phyloP scores from a whole-genome alignment of 2,113 vertebrate genomes.

The Corythornis madagascariensis region DNA sequence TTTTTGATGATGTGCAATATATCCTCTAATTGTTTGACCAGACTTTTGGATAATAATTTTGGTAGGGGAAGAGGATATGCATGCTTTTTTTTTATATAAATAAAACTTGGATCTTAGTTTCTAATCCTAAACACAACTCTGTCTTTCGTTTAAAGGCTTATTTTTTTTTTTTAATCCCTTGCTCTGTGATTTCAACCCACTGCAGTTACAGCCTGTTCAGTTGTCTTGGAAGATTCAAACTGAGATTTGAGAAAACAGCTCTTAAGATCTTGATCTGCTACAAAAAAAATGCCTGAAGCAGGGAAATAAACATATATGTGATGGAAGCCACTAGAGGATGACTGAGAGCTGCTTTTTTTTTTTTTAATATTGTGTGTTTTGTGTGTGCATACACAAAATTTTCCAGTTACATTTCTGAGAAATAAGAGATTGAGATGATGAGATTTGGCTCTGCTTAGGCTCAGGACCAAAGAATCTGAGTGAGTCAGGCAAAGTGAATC shows the following conservation, averaged over 20 bases:
- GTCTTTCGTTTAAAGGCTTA: not conserved
- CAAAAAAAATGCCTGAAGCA: not conserved
- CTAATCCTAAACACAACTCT: not conserved
- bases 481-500: slow-evolving; percentile 15
- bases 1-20: slow-evolving; percentile 16
- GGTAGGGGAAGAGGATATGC: not conserved
- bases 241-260: not conserved
- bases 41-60: not conserved
- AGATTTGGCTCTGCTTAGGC: not conserved
- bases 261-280: not conserved
- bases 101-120: slow-evolving; percentile 11
- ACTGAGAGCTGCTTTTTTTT: not conserved
- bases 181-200: not conserved
- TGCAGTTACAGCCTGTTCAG: not conserved
- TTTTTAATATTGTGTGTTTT: not conserved
- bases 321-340: not conserved
- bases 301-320: not conserved
- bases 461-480: not conserved
- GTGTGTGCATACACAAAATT: not conserved
- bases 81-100: not conserved
- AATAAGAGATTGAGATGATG: not conserved
- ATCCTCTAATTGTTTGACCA: slow-evolving; percentile 44
- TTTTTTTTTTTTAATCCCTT: not conserved
- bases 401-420: slow-evolving; percentile 6
- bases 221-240: not conserved